Conservation (phyloP, 2,888 invertebrate genomes). For the Sclerodermus sp. region DNA sequence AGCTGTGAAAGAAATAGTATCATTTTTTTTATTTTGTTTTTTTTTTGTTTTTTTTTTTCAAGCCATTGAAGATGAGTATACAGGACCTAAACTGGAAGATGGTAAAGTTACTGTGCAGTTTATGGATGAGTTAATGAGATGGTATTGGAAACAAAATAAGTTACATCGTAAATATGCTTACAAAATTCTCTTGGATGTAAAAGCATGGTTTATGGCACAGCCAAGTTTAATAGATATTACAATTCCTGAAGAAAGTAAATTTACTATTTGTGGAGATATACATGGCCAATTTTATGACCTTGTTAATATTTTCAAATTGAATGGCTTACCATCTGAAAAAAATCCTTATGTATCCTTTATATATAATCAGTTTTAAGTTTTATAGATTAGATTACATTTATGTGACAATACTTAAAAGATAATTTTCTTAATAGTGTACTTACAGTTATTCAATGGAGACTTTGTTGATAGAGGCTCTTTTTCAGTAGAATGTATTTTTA, state of each 20-base stretch:
- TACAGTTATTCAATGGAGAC: slow-evolving; percentile 93
- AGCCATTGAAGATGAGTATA: slow-evolving; percentile 95
- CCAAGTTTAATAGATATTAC: slow-evolving; percentile 88
- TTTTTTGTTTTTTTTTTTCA: slow-evolving; percentile 30
- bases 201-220: slow-evolving; percentile 78
- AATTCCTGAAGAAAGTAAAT: slow-evolving; percentile 84
- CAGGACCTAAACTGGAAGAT: slow-evolving; percentile 85
- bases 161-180: slow-evolving; percentile 97
- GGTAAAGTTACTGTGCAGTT: slow-evolving; percentile 88
- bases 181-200: slow-evolving; percentile 92
- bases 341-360: slow-evolving; percentile 85
- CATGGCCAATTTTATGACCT: slow-evolving; percentile 99
- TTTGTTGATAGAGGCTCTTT: slow-evolving; percentile 99
- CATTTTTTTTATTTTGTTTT: background rate
- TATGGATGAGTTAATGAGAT: slow-evolving; percentile 84
- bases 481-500: slow-evolving; percentile 98
- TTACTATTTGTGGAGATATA: slow-evolving; percentile 98
- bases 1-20: slow-evolving; percentile 7
- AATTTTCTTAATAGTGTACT: background rate
- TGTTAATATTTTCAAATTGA: slow-evolving; percentile 95
- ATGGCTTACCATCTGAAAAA: slow-evolving; percentile 90
- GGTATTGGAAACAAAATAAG: slow-evolving; percentile 88
- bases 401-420: background rate
- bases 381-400: background rate
- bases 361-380: background rate